These are phyloP conservation scores for Valencia hispanica DNA, from an alignment of 2,797 vertebrate species.

Conservation along the genomic window DNA sequence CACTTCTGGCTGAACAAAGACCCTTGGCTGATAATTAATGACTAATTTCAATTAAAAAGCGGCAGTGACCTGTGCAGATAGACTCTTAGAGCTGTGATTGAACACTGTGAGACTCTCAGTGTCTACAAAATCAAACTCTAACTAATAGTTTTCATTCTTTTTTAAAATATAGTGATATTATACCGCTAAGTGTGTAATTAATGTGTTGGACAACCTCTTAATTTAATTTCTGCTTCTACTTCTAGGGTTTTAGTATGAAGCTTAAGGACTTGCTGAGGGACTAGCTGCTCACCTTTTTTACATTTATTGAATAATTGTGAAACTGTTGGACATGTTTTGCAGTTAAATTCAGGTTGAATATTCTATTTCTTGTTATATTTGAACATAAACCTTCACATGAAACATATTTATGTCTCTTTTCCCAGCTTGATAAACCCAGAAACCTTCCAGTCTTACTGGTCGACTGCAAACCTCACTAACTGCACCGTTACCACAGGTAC, in stretches of 20 bases:
- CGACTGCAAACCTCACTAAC: slow-evolving; percentile 81
- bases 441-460: slow-evolving; percentile 85
- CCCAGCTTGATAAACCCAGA: slow-evolving; percentile 76
- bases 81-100: background rate
- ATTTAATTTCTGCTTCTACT: background rate
- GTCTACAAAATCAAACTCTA: background rate
- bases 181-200: background rate
- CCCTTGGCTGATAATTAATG: background rate
- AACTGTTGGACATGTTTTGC: background rate
- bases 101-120: background rate
- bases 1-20: background rate
- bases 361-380: background rate
- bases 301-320: background rate
- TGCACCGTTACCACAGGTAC: slow-evolving; percentile 86
- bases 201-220: background rate
- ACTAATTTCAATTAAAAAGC: background rate
- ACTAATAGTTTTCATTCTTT: background rate
- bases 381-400: background rate
- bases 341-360: background rate
- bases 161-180: background rate
- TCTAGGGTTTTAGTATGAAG: background rate
- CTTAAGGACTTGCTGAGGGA: too few species aligned
- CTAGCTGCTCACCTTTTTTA: too few species aligned
- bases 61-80: background rate
- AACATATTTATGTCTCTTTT: slow-evolving; percentile 3